phyloP scores from a whole-genome alignment of 2,888 invertebrate species.

The Lepidocyrtoides sp. region DNA sequence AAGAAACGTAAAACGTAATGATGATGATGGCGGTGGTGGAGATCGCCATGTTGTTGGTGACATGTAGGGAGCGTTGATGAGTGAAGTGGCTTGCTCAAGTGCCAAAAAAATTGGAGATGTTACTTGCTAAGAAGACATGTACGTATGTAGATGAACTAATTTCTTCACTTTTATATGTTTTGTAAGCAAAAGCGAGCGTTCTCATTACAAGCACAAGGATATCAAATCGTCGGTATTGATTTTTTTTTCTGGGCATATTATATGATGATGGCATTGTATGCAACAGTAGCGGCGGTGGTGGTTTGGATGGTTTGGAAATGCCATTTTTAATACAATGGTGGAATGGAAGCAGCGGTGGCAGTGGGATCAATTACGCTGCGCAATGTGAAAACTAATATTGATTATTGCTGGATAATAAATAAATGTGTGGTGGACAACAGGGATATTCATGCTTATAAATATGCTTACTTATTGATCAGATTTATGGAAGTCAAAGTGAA shows the following conservation, averaged over 20 bases:
- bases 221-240: slow-evolving; percentile 79
- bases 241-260: slow-evolving; percentile 53
- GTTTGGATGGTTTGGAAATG: not conserved
- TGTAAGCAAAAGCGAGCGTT: slow-evolving; percentile 33
- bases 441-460: slow-evolving; percentile 26
- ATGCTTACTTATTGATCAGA: slow-evolving; percentile 14
- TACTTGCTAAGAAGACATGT: slow-evolving; percentile 38
- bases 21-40: slow-evolving; percentile 57
- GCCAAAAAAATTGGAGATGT: slow-evolving; percentile 75
- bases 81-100: slow-evolving; percentile 78
- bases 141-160: slow-evolving; percentile 74
- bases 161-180: slow-evolving; percentile 61
- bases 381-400: slow-evolving; percentile 74
- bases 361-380: slow-evolving; percentile 75
- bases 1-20: slow-evolving; percentile 60
- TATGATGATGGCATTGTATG: slow-evolving; percentile 64
- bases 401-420: slow-evolving; percentile 57
- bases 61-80: slow-evolving; percentile 75
- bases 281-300: slow-evolving; percentile 63
- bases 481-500: slow-evolving; percentile 29
- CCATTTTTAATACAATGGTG: not conserved
- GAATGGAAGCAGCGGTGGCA: not conserved
- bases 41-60: slow-evolving; percentile 77
- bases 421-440: not conserved
- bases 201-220: slow-evolving; percentile 59